These are phyloP conservation scores for Sarcophaga carnaria DNA, from an alignment of 2,888 invertebrate species.

Conservation along the genomic window DNA sequence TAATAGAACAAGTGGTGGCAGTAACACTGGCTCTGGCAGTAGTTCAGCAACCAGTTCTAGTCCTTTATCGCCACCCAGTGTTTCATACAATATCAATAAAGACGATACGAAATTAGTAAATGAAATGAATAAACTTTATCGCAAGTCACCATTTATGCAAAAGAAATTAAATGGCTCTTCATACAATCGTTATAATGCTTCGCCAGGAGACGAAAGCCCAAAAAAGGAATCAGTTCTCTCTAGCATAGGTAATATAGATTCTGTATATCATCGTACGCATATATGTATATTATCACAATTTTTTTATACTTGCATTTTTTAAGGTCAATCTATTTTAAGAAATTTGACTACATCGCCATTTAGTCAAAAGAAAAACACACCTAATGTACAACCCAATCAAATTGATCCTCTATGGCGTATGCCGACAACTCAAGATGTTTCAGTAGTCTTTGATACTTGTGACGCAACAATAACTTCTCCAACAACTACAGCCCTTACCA, in stretches of 20 bases:
- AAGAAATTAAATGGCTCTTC: constrained; percentile 76
- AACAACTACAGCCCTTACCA: constrained; percentile 60
- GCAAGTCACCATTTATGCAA: constrained; percentile 81
- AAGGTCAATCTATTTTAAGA: constrained; percentile 80
- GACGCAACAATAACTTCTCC: constrained; percentile 56
- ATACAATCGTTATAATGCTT: constrained; percentile 70
- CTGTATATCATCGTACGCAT: not conserved
- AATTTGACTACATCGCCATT: constrained; percentile 81
- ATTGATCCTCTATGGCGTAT: constrained; percentile 73
- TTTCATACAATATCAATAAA: constrained; percentile 56
- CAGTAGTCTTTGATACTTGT: constrained; percentile 68
- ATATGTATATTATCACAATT: not conserved
- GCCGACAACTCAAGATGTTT: constrained; percentile 67
- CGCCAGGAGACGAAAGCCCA: constrained; percentile 77
- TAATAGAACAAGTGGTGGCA: constrained; percentile 23
- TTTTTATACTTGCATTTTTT: not conserved
- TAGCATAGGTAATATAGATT: constrained; percentile 76
- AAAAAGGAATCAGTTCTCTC: constrained; percentile 80
- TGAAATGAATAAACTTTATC: constrained; percentile 79
- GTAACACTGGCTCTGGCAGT: constrained; percentile 70
- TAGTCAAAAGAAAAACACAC: constrained; percentile 79
- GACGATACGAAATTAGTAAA: constrained; percentile 72
- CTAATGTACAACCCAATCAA: constrained; percentile 70
- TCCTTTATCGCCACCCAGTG: constrained; percentile 71
- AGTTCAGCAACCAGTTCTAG: constrained; percentile 72